phyloP scores from a whole-genome alignment of 2,113 vertebrate species.

The Baryphthengus martii region DNA sequence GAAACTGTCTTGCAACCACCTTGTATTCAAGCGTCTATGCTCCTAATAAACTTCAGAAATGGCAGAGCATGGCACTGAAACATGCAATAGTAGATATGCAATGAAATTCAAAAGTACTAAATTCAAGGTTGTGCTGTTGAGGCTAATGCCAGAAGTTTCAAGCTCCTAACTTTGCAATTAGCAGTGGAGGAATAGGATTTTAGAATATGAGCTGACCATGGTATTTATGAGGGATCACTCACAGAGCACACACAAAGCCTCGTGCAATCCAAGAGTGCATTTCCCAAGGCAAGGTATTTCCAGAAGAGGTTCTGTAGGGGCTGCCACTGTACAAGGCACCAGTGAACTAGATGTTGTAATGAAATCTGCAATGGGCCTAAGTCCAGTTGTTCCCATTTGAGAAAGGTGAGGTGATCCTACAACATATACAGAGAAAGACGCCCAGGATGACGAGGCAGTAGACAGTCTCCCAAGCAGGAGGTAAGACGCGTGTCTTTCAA shows the following conservation, averaged over 20 bases:
- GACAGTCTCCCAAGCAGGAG: background rate
- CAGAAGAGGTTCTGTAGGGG: rapidly evolving
- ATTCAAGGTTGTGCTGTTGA: background rate
- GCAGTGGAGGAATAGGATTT: background rate
- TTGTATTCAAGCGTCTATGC: background rate
- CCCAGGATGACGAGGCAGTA: rapidly evolving
- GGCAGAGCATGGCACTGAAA: background rate
- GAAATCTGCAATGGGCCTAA: background rate
- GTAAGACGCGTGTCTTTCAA: rapidly evolving
- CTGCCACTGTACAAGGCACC: background rate
- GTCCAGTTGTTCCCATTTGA: rapidly evolving
- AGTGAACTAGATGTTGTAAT: background rate
- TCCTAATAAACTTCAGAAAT: background rate
- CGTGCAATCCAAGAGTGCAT: rapidly evolving
- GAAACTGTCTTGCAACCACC: background rate
- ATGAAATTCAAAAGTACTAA: background rate
- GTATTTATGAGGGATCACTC: background rate
- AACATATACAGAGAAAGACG: background rate
- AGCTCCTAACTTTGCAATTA: background rate
- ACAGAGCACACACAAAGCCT: rapidly evolving
- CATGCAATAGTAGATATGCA: background rate
- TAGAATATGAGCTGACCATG: background rate
- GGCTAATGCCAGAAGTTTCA: background rate
- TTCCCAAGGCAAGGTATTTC: background rate
- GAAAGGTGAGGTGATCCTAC: background rate